Evolutionary conservation across 2,797 vertebrate genomes (phyloP), one percentile per base, ranked within the genome.

Genomic region (Knipowitschia caucasica): DNA sequence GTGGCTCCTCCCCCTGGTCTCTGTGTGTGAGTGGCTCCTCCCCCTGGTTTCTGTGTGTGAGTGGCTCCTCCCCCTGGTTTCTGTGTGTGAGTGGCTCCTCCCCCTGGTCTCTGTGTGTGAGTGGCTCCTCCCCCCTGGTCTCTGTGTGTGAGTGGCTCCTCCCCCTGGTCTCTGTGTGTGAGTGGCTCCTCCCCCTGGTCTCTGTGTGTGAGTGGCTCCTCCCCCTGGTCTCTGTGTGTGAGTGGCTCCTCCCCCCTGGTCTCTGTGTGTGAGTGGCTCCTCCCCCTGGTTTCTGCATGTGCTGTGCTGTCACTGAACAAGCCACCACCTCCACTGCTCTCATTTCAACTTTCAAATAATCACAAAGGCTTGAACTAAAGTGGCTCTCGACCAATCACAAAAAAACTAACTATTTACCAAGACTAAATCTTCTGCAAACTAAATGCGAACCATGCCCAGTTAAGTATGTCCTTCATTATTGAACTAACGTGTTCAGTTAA

Each of bases 281-380:
- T 17, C 5, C 34, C 36, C 10, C 31, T n/a, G n/a, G n/a, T n/a
- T n/a, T 14, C 3, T 33, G 11, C 11, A 10, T 39, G 36, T n/a
- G 36, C 17, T 39, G 36, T 39, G 36, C 12, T 9, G 36, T 39
- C 11, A 23, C 7, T 26, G 14, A 45, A 17, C 4, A 5, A 9
- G 43, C 7, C 3, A 25, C 21, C 25, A 21, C 1, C 26, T 7
- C 38, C 27, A 29, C 25, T 3, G 7, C 50, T 45, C 61, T 27
- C 15, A 45, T 26, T 82, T 84, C 49, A 80, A 86, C 59, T 66
- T 89, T 86, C 87, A 73, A 91, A 90, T 71, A 73, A 71, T 64
- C 73, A 87, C 83, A 89, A 75, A 77, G 60, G 34, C 40, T 58
- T 67, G 62, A 78, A 79, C 57, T 52, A 21, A 35, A 71, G 53